phyloP scores from a whole-genome alignment of 2,888 invertebrate genomes.

The Taenaris catops region DNA sequence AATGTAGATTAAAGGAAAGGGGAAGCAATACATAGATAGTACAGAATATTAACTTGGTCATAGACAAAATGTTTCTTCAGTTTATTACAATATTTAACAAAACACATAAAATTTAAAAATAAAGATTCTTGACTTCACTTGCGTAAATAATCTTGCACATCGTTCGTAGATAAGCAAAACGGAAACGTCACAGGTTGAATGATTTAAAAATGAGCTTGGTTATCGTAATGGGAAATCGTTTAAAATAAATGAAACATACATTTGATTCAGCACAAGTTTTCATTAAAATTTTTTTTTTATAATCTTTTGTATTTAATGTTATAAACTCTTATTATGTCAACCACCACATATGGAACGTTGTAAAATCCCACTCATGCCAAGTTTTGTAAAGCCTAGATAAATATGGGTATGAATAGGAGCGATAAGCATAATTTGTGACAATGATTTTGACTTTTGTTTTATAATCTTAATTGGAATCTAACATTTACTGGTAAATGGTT shows the following conservation, averaged over 20 bases:
- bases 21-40: too few relatives aligned
- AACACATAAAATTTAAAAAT: too few relatives aligned
- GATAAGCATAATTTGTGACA: constrained; percentile 1
- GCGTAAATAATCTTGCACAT: constrained; percentile 20
- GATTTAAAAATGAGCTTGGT: constrained; percentile 25
- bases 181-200: constrained; percentile 27
- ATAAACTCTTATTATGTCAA: background rate
- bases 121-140: constrained; percentile 16
- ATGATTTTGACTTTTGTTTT: too few relatives aligned
- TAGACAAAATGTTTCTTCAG: too few relatives aligned
- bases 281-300: too few relatives aligned
- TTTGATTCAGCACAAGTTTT: constrained; percentile 29
- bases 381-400: constrained; percentile 2
- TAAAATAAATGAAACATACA: constrained; percentile 33
- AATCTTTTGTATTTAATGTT: constrained; percentile 7
- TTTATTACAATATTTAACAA: too few relatives aligned
- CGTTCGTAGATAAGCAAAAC: constrained; percentile 21
- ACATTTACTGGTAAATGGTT: too few relatives aligned
- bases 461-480: too few relatives aligned
- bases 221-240: constrained; percentile 28
- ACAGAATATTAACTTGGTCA: too few relatives aligned
- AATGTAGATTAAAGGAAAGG: too few relatives aligned
- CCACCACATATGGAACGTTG: background rate
- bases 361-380: constrained; percentile 1
- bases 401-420: constrained; percentile 3